These are phyloP conservation scores for Montipora sp. DNA, from an alignment of 64 coral and sea anemone genomes.

Conservation along the genomic window DNA sequence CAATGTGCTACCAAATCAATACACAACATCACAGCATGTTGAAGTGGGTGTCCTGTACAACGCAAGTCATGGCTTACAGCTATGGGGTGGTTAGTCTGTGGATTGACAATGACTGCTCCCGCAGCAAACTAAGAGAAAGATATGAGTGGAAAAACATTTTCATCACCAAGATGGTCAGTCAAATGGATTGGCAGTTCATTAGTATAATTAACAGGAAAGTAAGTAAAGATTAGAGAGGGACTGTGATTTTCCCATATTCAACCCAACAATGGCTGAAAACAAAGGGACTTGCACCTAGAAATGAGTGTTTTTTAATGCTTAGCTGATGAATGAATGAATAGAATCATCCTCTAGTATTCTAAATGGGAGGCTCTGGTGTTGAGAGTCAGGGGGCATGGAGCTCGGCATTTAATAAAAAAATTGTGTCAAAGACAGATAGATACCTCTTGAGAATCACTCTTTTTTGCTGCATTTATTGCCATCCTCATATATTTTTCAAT, in stretches of 20 bases:
- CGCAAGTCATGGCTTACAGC: constrained; percentile 74
- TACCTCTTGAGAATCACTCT: constrained; percentile 31
- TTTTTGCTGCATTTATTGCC: constrained; percentile 56
- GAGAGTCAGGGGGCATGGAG: too few relatives aligned
- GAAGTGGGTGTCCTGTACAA: constrained; percentile 79
- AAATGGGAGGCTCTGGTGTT: too few relatives aligned
- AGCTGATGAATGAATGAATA: too few relatives aligned
- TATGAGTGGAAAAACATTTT: not conserved
- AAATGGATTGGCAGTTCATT: not conserved
- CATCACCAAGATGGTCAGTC: not conserved
- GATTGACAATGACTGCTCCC: constrained; percentile 83
- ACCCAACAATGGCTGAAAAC: too few relatives aligned
- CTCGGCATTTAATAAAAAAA: not conserved
- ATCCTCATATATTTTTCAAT: constrained; percentile 76
- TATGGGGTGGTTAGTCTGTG: constrained; percentile 68
- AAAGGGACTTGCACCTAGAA: too few relatives aligned
- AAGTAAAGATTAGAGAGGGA: too few relatives aligned
- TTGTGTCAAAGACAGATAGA: not conserved
- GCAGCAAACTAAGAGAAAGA: constrained; percentile 61
- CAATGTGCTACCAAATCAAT: constrained; percentile 94
- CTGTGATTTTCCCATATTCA: too few relatives aligned
- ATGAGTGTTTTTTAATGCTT: too few relatives aligned
- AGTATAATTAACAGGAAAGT: too few relatives aligned
- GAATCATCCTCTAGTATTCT: too few relatives aligned
- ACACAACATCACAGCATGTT: constrained; percentile 91